These are phyloP conservation scores for Anoplopoma fimbria DNA, from an alignment of 2,113 vertebrate genomes.

Conservation along the genomic window DNA sequence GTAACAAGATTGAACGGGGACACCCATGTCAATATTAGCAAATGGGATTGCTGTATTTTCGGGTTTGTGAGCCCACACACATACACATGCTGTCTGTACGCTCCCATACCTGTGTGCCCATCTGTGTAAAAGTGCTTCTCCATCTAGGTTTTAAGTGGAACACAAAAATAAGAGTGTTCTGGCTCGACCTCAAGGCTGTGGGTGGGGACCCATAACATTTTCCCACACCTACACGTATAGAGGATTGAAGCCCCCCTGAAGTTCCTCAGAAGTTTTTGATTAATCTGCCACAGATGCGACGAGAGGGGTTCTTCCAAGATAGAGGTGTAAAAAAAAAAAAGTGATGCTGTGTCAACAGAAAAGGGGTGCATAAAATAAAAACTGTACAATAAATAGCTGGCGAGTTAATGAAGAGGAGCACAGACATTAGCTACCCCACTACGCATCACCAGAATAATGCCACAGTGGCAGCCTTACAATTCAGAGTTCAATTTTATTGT, in stretches of 20 bases:
- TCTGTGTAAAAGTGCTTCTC: constrained; percentile 65
- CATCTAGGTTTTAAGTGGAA: constrained; percentile 65
- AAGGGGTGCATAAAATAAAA: constrained; percentile 70
- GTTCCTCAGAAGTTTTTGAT: constrained; percentile 75
- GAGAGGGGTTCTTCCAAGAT: constrained; percentile 71
- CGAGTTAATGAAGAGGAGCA: constrained; percentile 67
- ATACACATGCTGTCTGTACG: constrained; percentile 30
- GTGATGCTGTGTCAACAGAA: constrained; percentile 75
- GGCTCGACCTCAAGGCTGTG: constrained; percentile 60
- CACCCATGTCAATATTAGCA: constrained; percentile 86
- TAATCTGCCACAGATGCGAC: constrained; percentile 72
- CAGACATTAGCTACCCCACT: constrained; percentile 54
- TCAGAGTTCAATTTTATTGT: constrained; percentile 35
- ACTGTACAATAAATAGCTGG: constrained; percentile 70
- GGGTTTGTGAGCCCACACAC: constrained; percentile 13
- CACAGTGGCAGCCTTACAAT: constrained; percentile 33
- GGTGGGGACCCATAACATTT: constrained; percentile 72
- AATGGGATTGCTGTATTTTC: constrained; percentile 83
- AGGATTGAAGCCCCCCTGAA: constrained; percentile 73
- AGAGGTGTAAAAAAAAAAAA: constrained; percentile 67
- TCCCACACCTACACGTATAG: constrained; percentile 74
- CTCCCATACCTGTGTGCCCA: constrained; percentile 54
- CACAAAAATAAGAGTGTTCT: constrained; percentile 60
- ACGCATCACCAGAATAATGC: constrained; percentile 37
- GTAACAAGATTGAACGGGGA: constrained; percentile 85